Base-by-base conservation (phyloP, 2,797 vertebrate species). In the Agapornis canus region DNA sequence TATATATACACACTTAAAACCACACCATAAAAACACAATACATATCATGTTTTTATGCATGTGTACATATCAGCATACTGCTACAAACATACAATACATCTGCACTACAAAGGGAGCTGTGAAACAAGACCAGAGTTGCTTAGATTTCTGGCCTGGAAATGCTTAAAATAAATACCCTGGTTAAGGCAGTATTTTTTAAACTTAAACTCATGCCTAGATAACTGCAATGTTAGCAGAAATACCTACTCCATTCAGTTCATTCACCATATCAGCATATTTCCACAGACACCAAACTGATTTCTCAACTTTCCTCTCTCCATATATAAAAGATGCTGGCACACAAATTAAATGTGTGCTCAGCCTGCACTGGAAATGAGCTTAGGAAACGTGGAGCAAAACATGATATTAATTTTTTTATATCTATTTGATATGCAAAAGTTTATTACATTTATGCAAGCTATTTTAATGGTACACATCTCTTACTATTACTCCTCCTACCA, bases 61-160 rank as follows among this genome's bases (percentile, higher is more conserved):
- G 9, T 29, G 26, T 37, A 40, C 14, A 5, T 23, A 39, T 35
- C 16, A 81, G 23, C 25, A 40, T 32, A 65, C 4, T 22, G 42
- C 78, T 27, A 37, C 6, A 31, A 48, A 54, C 9, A 49, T 29
- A n/a, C 13, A 47, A n/a, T 20, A 54, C 0, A 0, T 13, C 16
- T 9, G 14, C 31, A 82, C 65, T 48, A 60, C 23, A 66, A 57
- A 26, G 51, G 29, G 71, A 87, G 40, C 5, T 69, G 27, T 47
- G 32, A 39, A 77, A 64, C 23, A 73, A 48, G 35, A 48, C 15
- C 16, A 19, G 19, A 80, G 27, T 82, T 82, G n/a, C 27, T 73
- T 39, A 32, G 19, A 57, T 4, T 26, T 82, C 39, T 40, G 22
- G 15, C 31, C 8, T 78, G 19, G 35, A 82, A 71, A 82, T 19